Percentiles rank a stretch among this genome's conserved stretches.
Evolutionary conservation across 2,797 vertebrate species (phyloP).

Genomic region (Hydrophis major): DNA sequence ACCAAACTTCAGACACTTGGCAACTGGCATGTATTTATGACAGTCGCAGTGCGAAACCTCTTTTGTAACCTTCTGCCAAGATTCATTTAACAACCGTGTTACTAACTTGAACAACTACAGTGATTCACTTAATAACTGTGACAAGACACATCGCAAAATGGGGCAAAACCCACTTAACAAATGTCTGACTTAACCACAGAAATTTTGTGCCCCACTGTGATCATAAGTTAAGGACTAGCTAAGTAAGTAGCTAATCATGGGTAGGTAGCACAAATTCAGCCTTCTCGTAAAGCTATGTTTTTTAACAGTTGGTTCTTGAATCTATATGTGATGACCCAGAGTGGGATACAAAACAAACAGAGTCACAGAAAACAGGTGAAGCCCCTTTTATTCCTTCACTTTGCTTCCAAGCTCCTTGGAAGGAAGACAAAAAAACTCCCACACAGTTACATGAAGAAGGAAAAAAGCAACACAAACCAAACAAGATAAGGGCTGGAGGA

Average conservation of each 20-base stretch:
- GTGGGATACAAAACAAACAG: too few relatives aligned
- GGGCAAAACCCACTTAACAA: not conserved
- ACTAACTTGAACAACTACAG: not conserved
- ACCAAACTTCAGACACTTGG: not conserved
- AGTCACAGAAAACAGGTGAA: too few relatives aligned
- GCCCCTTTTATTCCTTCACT: too few relatives aligned
- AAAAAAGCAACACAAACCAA: too few relatives aligned
- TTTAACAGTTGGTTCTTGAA: not conserved
- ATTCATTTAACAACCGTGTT: not conserved
- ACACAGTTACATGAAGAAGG: too few relatives aligned
- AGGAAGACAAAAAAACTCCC: too few relatives aligned
- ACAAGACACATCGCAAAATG: not conserved
- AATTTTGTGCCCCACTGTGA: not conserved
- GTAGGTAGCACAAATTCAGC: not conserved
- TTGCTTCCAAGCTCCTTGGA: too few relatives aligned
- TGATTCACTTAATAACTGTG: not conserved
- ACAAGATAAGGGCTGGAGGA: too few relatives aligned
- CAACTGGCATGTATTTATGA: not conserved
- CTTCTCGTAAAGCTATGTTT: not conserved
- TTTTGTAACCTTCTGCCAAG: not conserved
- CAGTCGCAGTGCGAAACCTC: not conserved
- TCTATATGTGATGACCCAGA: not conserved
- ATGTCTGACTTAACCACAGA: not conserved
- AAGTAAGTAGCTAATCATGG: not conserved
- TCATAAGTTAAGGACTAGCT: not conserved